These are phyloP conservation scores for Morone chrysops DNA, from an alignment of 2,113 vertebrate species.

Conservation along the genomic window DNA sequence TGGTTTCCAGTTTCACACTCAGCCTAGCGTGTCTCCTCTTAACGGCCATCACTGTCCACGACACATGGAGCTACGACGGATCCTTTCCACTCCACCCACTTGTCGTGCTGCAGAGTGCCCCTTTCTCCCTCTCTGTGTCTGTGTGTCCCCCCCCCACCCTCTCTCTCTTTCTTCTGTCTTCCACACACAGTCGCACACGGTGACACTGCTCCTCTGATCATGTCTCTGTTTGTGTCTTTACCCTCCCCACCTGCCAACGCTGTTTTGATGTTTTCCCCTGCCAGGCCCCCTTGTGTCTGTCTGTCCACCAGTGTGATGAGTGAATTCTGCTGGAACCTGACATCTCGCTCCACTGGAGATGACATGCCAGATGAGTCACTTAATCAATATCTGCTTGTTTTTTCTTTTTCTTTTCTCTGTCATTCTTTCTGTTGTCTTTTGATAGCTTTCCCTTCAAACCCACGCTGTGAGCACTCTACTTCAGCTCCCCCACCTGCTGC, in stretches of 20 bases:
- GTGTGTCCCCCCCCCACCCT: not conserved
- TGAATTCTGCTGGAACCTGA: constrained; percentile 52
- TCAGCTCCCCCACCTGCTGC: constrained; percentile 87
- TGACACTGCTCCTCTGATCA: constrained; percentile 42
- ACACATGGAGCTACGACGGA: constrained; percentile 42
- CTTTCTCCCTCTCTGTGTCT: not conserved
- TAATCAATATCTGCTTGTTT: constrained; percentile 58
- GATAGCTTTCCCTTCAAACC: constrained; percentile 85
- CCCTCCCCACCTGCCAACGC: constrained; percentile 7
- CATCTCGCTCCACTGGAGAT: constrained; percentile 50
- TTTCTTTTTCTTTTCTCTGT: constrained; percentile 3
- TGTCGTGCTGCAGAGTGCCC: constrained; percentile 15
- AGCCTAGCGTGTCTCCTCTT: constrained; percentile 80
- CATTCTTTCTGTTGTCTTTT: constrained; percentile 13
- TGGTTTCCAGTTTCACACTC: constrained; percentile 85
- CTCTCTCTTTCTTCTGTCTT: constrained; percentile 15
- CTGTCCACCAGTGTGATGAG: constrained; percentile 41
- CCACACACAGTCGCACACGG: constrained; percentile 20
- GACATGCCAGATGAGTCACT: constrained; percentile 65
- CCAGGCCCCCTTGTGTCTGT: not conserved
- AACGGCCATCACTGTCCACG: constrained; percentile 66
- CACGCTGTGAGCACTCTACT: constrained; percentile 71
- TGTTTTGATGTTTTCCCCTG: constrained; percentile 44
- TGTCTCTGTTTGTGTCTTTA: constrained; percentile 53
- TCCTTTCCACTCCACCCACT: constrained; percentile 48